phyloP scores from a whole-genome alignment of 2,113 vertebrate species.

The Haplochromis vanheusdeni region DNA sequence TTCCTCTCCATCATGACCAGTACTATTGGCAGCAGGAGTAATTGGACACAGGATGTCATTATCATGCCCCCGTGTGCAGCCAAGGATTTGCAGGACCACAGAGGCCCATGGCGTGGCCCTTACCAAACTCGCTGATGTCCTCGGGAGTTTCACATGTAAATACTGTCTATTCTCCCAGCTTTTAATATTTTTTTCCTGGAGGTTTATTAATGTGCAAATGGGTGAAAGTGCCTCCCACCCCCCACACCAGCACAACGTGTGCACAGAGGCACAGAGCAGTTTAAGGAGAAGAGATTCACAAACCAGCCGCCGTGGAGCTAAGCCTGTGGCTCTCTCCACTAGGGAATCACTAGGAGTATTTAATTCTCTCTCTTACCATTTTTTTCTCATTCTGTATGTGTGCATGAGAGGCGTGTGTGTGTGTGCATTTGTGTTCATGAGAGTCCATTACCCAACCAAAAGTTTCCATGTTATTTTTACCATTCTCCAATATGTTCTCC shows the following conservation, averaged over 20 bases:
- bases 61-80: conserved; percentile 46
- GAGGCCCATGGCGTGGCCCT: conserved; percentile 45
- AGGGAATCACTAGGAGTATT: conserved; percentile 80
- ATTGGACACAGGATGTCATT: conserved; percentile 68
- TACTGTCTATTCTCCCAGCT: conserved; percentile 64
- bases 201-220: conserved; percentile 77
- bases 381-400: background rate
- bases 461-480: conserved; percentile 82
- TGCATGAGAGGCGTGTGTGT: conserved; percentile 24
- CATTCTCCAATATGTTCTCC: conserved; percentile 79
- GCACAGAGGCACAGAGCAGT: conserved; percentile 75
- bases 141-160: conserved; percentile 66
- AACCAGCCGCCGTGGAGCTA: conserved; percentile 67
- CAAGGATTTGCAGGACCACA: conserved; percentile 50
- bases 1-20: conserved; percentile 62
- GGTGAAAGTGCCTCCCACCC: conserved; percentile 30
- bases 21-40: conserved; percentile 58
- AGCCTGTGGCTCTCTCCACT: conserved; percentile 72
- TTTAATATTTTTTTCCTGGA: conserved; percentile 70
- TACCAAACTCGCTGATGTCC: conserved; percentile 45
- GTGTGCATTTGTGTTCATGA: conserved; percentile 16
- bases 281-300: conserved; percentile 75
- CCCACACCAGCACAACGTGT: conserved; percentile 36
- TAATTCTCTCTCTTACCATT: conserved; percentile 73
- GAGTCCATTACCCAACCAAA: conserved; percentile 72